Evolutionary conservation across 2,797 vertebrate species (phyloP).

Genomic region (Micrastur ruficollis): DNA sequence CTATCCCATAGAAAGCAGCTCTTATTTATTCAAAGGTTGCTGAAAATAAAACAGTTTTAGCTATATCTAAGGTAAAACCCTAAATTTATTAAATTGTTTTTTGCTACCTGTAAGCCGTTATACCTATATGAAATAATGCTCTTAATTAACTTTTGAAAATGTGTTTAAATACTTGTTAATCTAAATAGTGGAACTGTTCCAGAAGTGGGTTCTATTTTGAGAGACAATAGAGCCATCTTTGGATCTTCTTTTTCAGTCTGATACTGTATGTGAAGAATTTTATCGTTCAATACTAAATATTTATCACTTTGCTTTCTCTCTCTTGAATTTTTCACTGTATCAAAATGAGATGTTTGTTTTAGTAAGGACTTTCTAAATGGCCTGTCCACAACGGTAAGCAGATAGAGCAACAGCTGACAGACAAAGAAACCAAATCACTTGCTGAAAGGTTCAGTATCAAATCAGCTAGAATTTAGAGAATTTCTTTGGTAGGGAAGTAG

Average conservation of each 20-base stretch:
- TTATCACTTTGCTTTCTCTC: neutral
- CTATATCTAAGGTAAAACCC: neutral
- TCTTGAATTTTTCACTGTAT: neutral
- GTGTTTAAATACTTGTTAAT: neutral
- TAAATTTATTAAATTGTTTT: neutral
- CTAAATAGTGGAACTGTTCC: neutral
- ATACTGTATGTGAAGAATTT: neutral
- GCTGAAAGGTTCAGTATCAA: neutral
- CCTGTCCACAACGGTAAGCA: neutral
- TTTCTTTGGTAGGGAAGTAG: neutral
- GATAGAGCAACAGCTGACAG: neutral
- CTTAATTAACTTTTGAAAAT: neutral
- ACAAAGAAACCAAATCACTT: neutral
- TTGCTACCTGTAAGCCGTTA: neutral
- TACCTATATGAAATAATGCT: neutral
- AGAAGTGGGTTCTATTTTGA: neutral
- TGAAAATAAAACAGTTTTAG: constrained; percentile 7
- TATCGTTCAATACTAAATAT: neutral
- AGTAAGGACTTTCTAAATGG: neutral
- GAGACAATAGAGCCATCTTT: neutral
- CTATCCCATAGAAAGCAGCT: neutral
- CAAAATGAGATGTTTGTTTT: neutral
- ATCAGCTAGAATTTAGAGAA: neutral
- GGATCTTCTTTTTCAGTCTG: neutral
- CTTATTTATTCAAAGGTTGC: neutral